These are phyloP conservation scores for Megalops cyprinoides DNA, from an alignment of 2,797 vertebrate genomes.

Conservation along the genomic window DNA sequence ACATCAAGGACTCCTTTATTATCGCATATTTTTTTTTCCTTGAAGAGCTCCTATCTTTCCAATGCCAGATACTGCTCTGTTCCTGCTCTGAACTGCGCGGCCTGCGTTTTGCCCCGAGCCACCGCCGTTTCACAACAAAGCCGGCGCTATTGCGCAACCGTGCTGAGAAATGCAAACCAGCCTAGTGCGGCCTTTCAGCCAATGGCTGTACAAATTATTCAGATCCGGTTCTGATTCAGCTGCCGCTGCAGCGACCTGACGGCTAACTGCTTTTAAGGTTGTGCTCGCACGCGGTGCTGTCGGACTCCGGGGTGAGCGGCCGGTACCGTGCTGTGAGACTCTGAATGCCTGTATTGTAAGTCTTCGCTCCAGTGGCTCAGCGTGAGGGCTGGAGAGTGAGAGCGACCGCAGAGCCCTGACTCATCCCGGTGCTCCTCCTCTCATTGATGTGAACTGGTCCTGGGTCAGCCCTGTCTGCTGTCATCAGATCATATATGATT, in stretches of 20 bases:
- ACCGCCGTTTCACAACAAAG: background rate
- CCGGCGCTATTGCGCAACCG: background rate
- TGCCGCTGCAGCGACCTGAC: no score
- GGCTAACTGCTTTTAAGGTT: background rate
- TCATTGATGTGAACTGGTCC: background rate
- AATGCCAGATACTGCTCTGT: no score
- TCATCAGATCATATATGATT: conserved; percentile 33
- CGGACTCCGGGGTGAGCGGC: background rate
- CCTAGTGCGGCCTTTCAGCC: background rate
- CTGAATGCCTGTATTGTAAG: background rate
- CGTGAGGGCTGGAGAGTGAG: background rate
- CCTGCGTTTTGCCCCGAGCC: background rate
- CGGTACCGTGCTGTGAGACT: no score
- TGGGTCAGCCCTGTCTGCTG: conserved; percentile 44
- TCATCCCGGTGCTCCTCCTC: background rate
- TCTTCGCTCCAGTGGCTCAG: background rate
- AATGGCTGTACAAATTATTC: background rate
- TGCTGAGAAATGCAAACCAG: background rate
- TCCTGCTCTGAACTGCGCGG: background rate
- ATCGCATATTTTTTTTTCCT: background rate
- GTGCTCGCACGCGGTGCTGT: background rate
- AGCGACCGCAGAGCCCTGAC: no score
- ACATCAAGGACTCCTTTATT: background rate
- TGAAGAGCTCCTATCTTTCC: background rate
- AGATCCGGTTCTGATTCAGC: background rate